Evolutionary conservation across 1,140 invertebrate genomes (phyloP).

Genomic region (Caligus rogercresseyi): DNA sequence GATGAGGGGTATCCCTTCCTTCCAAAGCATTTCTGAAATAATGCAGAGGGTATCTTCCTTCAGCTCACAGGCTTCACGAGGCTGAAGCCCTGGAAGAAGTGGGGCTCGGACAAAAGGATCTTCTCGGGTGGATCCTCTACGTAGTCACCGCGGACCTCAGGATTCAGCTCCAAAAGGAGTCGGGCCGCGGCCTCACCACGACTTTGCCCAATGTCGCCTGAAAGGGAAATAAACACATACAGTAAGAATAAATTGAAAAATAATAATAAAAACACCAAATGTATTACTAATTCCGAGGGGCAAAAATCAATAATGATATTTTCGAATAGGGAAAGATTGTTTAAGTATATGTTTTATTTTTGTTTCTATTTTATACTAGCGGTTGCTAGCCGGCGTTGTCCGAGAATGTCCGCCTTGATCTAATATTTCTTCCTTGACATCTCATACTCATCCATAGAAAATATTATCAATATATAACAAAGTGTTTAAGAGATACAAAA

Average conservation of each 20-base stretch:
- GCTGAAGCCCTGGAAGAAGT: slow-evolving; percentile 44
- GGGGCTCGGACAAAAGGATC: slow-evolving; percentile 59
- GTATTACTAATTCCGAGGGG: too few relatives aligned
- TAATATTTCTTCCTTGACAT: too few relatives aligned
- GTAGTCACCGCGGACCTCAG: slow-evolving; percentile 76
- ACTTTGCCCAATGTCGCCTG: slow-evolving; percentile 54
- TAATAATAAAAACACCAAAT: too few relatives aligned
- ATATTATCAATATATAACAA: too few relatives aligned
- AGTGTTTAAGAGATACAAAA: too few relatives aligned
- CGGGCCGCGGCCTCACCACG: slow-evolving; percentile 63
- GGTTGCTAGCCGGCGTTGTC: too few relatives aligned
- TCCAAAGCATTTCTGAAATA: slow-evolving; percentile 64
- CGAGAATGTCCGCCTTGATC: too few relatives aligned
- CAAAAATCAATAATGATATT: too few relatives aligned
- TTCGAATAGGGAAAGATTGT: too few relatives aligned
- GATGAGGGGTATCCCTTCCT: slow-evolving; percentile 62
- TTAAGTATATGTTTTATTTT: too few relatives aligned
- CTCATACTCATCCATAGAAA: too few relatives aligned
- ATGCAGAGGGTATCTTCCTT: slow-evolving; percentile 54
- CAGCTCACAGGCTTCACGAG: slow-evolving; percentile 63
- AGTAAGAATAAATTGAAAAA: not conserved
- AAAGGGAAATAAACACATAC: slow-evolving; percentile 19
- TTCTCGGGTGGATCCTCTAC: slow-evolving; percentile 71
- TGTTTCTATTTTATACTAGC: too few relatives aligned
- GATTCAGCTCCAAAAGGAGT: slow-evolving; percentile 72